Evolutionary conservation across 2,888 invertebrate genomes (phyloP).

Genomic region (Agonum fuliginosum): DNA sequence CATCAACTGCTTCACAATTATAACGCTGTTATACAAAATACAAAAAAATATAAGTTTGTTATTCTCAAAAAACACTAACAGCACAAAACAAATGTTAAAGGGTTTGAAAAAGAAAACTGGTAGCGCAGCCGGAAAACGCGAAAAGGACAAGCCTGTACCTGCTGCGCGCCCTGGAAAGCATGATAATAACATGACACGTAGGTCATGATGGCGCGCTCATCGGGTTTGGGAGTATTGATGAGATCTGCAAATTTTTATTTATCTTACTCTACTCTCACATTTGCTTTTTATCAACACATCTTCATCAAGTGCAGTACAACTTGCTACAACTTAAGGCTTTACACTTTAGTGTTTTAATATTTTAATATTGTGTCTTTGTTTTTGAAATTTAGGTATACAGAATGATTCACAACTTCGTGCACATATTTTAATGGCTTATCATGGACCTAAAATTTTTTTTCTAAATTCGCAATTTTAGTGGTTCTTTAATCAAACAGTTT

Average conservation of each 20-base stretch:
- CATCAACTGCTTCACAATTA: constrained; percentile 58
- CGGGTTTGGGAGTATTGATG: constrained; percentile 99
- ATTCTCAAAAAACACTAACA: constrained; percentile 44
- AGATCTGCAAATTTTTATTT: constrained; percentile 84
- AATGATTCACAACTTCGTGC: no score
- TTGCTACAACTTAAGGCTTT: no score
- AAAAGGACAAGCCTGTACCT: constrained; percentile 77
- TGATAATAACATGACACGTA: constrained; percentile 99
- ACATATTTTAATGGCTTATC: no score
- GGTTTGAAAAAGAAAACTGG: constrained; percentile 53
- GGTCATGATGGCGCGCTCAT: constrained; percentile 99
- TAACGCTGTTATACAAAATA: constrained; percentile 57
- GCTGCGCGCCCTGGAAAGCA: constrained; percentile 99
- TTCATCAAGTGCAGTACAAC: neutral
- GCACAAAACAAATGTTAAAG: constrained; percentile 48
- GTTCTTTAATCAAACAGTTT: no score
- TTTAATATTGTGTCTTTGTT: no score
- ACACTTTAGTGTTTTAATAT: no score
- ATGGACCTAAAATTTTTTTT: no score
- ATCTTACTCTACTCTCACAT: constrained; percentile 15
- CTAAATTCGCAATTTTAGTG: no score
- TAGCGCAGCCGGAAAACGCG: constrained; percentile 55
- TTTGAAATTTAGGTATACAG: no score
- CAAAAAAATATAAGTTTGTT: constrained; percentile 44
- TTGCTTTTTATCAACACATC: constrained; percentile 5